phyloP scores from a whole-genome alignment of 2,113 vertebrate species.

The Pimephales promelas region DNA sequence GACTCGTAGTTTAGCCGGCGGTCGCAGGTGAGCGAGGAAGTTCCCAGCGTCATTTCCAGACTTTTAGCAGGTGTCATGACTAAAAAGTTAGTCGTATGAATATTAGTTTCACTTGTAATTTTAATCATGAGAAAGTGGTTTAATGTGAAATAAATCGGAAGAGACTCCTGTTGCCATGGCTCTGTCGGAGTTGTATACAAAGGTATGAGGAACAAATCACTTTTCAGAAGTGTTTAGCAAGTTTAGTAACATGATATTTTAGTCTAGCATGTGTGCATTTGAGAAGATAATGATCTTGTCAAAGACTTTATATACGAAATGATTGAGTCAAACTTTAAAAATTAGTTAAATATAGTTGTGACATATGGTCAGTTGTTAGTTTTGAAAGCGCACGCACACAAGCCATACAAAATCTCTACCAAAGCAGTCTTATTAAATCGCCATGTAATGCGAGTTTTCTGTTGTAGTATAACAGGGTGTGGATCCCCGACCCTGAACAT shows the following conservation, averaged over 20 bases:
- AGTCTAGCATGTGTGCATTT: not conserved
- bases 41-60: not conserved
- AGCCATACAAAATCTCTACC: not conserved
- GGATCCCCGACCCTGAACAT: conserved; percentile 89
- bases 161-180: conserved; percentile 76
- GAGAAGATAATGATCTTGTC: not conserved
- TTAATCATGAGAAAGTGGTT: not conserved
- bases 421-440: not conserved
- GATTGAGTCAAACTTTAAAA: not conserved
- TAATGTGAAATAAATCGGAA: not conserved
- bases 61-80: conserved; percentile 10
- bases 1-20: not conserved
- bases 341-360: conserved; percentile 7
- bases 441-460: not conserved
- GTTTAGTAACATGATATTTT: not conserved
- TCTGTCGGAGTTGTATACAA: conserved; percentile 86
- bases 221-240: not conserved
- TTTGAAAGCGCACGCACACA: not conserved
- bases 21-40: conserved; percentile 34
- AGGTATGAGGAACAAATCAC: conserved; percentile 75
- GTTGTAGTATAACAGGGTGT: conserved; percentile 91
- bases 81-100: not conserved
- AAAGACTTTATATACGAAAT: not conserved
- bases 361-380: conserved; percentile 44
- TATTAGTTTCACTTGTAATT: not conserved